Base-by-base conservation (phyloP, 2,888 invertebrate species). In the Sthenelais limicola region DNA sequence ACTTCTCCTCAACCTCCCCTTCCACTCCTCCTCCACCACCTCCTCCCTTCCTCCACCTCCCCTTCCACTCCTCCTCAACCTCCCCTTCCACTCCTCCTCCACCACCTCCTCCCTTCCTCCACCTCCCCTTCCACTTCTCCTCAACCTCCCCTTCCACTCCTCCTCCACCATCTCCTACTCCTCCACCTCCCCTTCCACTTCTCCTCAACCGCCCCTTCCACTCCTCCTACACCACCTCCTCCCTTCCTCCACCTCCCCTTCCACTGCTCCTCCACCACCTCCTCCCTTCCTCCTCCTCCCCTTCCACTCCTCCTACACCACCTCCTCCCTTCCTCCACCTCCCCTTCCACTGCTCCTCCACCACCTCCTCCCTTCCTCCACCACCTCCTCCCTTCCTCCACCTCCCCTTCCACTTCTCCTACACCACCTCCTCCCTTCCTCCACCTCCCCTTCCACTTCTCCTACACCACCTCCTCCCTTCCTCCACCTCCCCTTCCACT, bases 351-450 rank as follows among this genome's bases (percentile, higher is more conserved):
- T 35, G 33, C 21, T 5, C 51, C 7, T 24, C 51, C 51, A n/a
- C 24, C 51, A n/a, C 21, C 9, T 5, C 51, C 51, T 51, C 51
- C 51, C 51, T n/a, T 51, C 51, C 51, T 51, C 9, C 51, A 7
- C 7, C 7, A n/a, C 9, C 5, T 5, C 24, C 51, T 24, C 56
- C 24, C 3, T 56, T 7, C 56, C 56, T 35, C 7, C 32, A 18
- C 18, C 32, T 33, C n/a, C 32, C 18, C n/a, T n/a, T n/a, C n/a
- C n/a, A n/a, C n/a, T n/a, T n/a, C n/a, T n/a, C n/a, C n/a, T 24
- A 4, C n/a, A n/a, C 48, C 9, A n/a, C 48, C 24, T 24, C 24
- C 52, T 30, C 52, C 30, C n/a, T 15, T 52, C 3, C 52, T 26
- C 24, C 52, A 26, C 56, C 56, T 21, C 18, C 35, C 56, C 24